Conservation (phyloP, 2,888 invertebrate species). For the Agelastica alni region DNA sequence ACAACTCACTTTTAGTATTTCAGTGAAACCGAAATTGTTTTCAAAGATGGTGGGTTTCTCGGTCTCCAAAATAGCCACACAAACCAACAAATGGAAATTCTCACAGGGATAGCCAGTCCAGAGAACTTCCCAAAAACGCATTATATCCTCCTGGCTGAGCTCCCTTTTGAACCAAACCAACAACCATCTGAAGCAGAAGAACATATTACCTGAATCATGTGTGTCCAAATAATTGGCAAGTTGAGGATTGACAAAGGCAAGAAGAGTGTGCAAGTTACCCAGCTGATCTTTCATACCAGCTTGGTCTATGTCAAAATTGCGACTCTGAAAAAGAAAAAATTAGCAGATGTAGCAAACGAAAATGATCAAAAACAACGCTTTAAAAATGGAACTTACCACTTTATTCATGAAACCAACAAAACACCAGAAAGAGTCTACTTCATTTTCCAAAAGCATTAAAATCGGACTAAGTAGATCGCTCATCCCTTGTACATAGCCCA, state of each 20-base stretch:
- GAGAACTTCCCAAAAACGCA: constrained; percentile 93
- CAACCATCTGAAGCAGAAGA: constrained; percentile 94
- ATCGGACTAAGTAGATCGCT: constrained; percentile 95
- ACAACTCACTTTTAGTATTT: constrained; percentile 83
- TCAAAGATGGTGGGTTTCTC: constrained; percentile 88
- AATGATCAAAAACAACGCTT: constrained; percentile 2
- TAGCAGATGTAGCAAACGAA: neutral
- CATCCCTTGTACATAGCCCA: constrained; percentile 97
- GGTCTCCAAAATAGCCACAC: constrained; percentile 89
- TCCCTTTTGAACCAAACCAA: constrained; percentile 92
- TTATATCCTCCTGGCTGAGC: constrained; percentile 82
- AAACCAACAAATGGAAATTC: constrained; percentile 93
- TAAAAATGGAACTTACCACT: constrained; percentile 68
- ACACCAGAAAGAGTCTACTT: constrained; percentile 98
- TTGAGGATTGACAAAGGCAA: constrained; percentile 81
- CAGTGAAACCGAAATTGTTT: constrained; percentile 91
- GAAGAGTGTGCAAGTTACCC: constrained; percentile 77
- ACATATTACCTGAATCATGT: constrained; percentile 94
- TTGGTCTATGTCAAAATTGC: constrained; percentile 97
- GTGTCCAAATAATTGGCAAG: constrained; percentile 83
- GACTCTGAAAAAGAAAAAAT: constrained; percentile 43
- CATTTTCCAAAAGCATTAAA: constrained; percentile 84
- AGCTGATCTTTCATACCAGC: constrained; percentile 94
- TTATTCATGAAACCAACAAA: constrained; percentile 97
- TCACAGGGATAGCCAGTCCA: constrained; percentile 95